Evolutionary conservation across 2,888 invertebrate genomes (phyloP), one percentile per base, ranked within the genome.

Genomic region (Glyphotaelius pellucidus): DNA sequence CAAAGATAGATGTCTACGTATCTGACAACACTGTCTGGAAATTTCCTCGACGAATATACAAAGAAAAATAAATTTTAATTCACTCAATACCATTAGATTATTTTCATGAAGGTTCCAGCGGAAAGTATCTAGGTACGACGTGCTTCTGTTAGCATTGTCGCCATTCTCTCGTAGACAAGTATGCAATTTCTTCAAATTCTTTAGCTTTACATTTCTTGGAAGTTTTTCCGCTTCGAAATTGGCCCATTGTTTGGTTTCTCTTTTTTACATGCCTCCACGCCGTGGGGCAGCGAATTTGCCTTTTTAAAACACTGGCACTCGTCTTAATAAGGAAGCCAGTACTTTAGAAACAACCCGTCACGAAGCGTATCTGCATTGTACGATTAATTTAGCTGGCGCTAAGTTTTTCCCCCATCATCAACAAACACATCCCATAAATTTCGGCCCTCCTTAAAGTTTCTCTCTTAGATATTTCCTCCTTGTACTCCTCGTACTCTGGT

Each of bases 391-490:
- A 84, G 38, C 84, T 86, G 38, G n/a, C n/a, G 35, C n/a, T 30
- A 86, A 86, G 86, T 86, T 86, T 83, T 35, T 67, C 42, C 52
- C 79, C 88, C 88, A 32, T 80, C 35, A 80, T 79, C 88, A 79
- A 79, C 67, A 79, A 89, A 38, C 79, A 80, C 25, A 79, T 25
- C 52, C 88, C 32, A 89, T 89, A 89, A 89, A 79, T 89, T 89
- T 35, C 35, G 32, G 79, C 2, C 79, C 88, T 89, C 38, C 80
- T 25, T 25, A 35, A 89, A 67, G 31, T 89, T 89, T 79, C 19
- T 35, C n/a, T 32, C 84, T 32, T 30, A 30, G 85, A 42, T 86
- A 81, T 42, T 38, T 86, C 42, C 25, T 85, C 42, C 85, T n/a
- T 52, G 86, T 42, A 47, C 38, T 38, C 52, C 52, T 38, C n/a